Evolutionary conservation across 2,888 invertebrate genomes (phyloP), one percentile per base, ranked within the genome.

Genomic region (Oasisia sp.): DNA sequence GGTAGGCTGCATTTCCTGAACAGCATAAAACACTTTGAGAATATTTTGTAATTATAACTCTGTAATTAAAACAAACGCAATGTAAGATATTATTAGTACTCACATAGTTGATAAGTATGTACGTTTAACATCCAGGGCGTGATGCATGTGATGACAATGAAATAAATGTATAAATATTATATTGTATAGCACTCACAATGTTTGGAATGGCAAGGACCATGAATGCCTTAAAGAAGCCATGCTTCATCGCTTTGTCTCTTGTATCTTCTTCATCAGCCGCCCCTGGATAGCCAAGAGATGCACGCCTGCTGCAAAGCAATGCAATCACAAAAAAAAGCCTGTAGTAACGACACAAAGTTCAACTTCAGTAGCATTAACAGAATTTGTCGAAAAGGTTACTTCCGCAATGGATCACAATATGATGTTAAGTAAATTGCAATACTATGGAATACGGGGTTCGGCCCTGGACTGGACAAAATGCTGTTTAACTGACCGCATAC

Each of bases 201-300:
- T 98, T 98, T 0, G 99, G 98, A 95, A 98, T 98, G 97, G 98
- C 97, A 92, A 99, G 97, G n/a, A 98, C 97, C 1, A 98, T 98
- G 95, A 98, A 97, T 32, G 98, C 97, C 38, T 98, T 97, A 96
- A 99, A 98, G 94, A 98, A 94, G 32, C 95, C 95, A 89, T 94
- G 92, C 27, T 92, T 91, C 38, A 90, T n/a, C 19, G 8, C 91
- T 89, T 92, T 93, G 32, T 19, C 89, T 32, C n/a, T 91, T 32
- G 56, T 32, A 50, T 32, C 27, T 92, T 91, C 32, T 91, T 32
- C 32, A 19, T n/a, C 11, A n/a, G 12, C 2, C 8, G 3, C 12
- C 56, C 12, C n/a, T 90, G 92, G n/a, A 38, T 32, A 38, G 89
- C 89, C n/a, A 32, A 89, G 27, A 56, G 74, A 74, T 74, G 74